Conservation (phyloP, 2,888 invertebrate species). For the Aelia acuminata region DNA sequence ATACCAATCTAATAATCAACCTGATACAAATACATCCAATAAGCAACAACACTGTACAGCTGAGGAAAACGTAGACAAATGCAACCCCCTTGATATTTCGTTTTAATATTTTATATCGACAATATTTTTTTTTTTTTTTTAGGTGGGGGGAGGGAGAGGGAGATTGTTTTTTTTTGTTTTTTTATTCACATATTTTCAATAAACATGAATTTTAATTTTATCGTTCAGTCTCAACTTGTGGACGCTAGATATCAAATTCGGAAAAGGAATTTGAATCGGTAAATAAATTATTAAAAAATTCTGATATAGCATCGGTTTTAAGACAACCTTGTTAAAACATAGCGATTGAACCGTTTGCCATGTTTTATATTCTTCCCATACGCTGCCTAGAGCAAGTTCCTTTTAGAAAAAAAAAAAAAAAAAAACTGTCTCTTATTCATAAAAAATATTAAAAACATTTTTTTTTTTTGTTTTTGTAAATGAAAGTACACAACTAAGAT, state of each 20-base stretch:
- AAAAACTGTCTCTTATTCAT: background rate
- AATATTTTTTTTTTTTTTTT: background rate
- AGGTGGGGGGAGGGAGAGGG: too few relatives aligned
- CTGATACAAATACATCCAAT: background rate
- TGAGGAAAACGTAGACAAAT: background rate
- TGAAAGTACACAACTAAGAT: background rate
- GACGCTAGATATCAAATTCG: constrained; percentile 53
- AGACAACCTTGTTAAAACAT: background rate
- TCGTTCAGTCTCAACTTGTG: constrained; percentile 56
- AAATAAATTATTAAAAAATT: constrained; percentile 7
- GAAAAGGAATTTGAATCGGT: constrained; percentile 49
- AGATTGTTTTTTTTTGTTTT: constrained; percentile 48
- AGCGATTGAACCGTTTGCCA: background rate
- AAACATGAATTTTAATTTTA: constrained; percentile 1
- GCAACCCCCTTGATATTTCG: constrained; percentile 1
- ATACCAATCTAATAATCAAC: constrained; percentile 10
- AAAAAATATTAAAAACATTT: too few relatives aligned
- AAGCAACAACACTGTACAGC: constrained; percentile 4
- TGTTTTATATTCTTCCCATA: background rate
- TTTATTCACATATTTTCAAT: constrained; percentile 1
- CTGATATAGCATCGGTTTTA: background rate
- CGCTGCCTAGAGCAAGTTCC: background rate
- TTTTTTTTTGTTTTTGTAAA: background rate
- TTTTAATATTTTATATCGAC: background rate
- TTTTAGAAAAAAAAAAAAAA: background rate